Conservation (phyloP, 2,113 vertebrate genomes). For the Anser cygnoides region DNA sequence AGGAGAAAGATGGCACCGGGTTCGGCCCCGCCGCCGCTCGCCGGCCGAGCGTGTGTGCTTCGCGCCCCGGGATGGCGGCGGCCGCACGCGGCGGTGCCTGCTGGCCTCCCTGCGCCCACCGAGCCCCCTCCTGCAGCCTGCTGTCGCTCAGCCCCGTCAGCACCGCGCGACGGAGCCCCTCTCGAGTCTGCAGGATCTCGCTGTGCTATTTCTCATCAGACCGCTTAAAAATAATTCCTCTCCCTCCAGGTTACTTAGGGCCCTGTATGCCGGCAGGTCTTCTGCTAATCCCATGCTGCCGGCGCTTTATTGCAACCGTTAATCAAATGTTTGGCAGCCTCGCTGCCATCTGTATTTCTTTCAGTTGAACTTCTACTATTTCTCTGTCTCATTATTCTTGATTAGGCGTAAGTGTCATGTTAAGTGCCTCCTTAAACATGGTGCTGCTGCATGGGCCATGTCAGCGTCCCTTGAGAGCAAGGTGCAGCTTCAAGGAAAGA, state of each 20-base stretch:
- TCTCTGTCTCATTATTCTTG: neutral
- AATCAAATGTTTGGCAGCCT: neutral
- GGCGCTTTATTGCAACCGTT: neutral
- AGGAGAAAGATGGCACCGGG: neutral
- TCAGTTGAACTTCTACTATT: neutral
- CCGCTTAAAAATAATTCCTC: neutral
- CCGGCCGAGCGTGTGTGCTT: neutral
- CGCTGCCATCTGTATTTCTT: neutral
- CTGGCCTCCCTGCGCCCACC: neutral
- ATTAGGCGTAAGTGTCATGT: neutral
- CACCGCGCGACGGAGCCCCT: accelerated
- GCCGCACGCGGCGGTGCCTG: neutral
- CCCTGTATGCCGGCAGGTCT: neutral
- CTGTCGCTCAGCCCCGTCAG: neutral
- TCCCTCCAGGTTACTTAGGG: neutral
- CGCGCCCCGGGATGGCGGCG: neutral
- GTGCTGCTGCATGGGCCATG: neutral
- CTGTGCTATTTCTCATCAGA: neutral
- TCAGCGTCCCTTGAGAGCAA: constrained; percentile 25
- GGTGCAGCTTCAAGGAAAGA: constrained; percentile 39
- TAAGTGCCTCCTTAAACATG: neutral
- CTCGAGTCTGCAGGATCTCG: neutral
- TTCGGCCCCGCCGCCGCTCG: neutral
- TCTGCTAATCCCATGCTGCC: neutral
- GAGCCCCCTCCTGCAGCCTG: neutral